A percentile compares a stretch with the other conserved stretches of the same genome.
These are phyloP conservation scores for Gonatopus flavifemur DNA, from an alignment of 1,140 invertebrate genomes.

Conservation along the genomic window DNA sequence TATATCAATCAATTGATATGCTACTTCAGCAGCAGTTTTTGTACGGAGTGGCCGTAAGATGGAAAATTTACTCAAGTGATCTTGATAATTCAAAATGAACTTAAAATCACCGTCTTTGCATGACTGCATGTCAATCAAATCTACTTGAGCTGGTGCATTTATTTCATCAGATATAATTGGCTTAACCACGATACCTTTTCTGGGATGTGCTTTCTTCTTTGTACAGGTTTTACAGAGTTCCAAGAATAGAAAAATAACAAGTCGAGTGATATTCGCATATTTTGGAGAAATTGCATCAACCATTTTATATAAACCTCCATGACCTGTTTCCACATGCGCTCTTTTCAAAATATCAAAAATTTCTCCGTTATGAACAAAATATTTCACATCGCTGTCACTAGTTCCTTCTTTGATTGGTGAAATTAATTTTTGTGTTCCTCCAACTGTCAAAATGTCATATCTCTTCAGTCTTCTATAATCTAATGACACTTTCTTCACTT, in stretches of 20 bases:
- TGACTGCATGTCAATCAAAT: slow-evolving; percentile 56
- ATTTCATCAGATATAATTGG: slow-evolving; percentile 39
- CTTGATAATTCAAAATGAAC: slow-evolving; percentile 55
- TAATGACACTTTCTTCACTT: no score
- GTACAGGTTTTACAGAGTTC: slow-evolving; percentile 26
- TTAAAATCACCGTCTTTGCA: slow-evolving; percentile 37
- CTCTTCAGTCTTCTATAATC: no score
- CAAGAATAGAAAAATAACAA: slow-evolving; percentile 37
- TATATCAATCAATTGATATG: slow-evolving; percentile 28
- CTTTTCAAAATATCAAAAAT: slow-evolving; percentile 34
- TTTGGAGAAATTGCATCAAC: slow-evolving; percentile 19
- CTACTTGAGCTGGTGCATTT: slow-evolving; percentile 52
- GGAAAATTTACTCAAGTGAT: slow-evolving; percentile 57
- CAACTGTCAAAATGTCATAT: no score
- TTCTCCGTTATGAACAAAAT: slow-evolving; percentile 35
- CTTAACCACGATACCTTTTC: slow-evolving; percentile 40
- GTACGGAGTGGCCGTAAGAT: slow-evolving; percentile 31
- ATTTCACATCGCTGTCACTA: slow-evolving; percentile 30
- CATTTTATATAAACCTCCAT: slow-evolving; percentile 40
- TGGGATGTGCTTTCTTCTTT: slow-evolving; percentile 24
- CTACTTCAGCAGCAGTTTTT: slow-evolving; percentile 34
- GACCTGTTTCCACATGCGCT: slow-evolving; percentile 29
- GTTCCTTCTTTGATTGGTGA: slow-evolving; percentile 24
- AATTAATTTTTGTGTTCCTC: slow-evolving; percentile 28
- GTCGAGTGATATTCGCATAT: slow-evolving; percentile 32